Percentiles rank a stretch among this genome's conserved stretches.
Conservation (phyloP, 2,888 invertebrate genomes). For the Caprella mutica region DNA sequence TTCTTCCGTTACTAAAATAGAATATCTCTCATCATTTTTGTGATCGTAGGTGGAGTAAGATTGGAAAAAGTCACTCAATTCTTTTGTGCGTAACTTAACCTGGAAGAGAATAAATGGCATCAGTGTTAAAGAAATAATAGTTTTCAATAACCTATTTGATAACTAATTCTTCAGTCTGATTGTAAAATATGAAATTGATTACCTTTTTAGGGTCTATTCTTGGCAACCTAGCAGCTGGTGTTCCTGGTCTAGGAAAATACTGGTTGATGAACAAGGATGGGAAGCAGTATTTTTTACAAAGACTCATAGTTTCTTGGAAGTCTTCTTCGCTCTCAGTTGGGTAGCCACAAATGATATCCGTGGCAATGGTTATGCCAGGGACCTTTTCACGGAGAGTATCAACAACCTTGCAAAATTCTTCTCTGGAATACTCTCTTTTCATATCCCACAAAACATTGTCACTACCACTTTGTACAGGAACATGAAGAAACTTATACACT, state of each 20-base stretch:
- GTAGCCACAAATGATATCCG: conserved; percentile 97
- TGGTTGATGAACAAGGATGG: conserved; percentile 95
- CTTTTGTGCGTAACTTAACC: conserved; percentile 82
- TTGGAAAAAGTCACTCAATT: conserved; percentile 70
- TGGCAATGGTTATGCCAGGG: conserved; percentile 82
- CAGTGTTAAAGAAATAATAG: background rate
- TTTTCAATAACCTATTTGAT: background rate
- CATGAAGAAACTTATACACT: conserved; percentile 91
- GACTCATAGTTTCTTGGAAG: conserved; percentile 71
- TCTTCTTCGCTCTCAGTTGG: conserved; percentile 86
- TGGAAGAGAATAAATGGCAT: conserved; percentile 36
- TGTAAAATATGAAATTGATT: no score
- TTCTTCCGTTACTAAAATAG: conserved; percentile 81
- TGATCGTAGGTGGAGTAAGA: conserved; percentile 74
- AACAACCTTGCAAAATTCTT: conserved; percentile 78
- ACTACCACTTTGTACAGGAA: conserved; percentile 96
- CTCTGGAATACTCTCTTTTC: conserved; percentile 86
- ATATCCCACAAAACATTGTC: conserved; percentile 86
- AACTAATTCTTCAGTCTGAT: background rate
- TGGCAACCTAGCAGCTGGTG: conserved; percentile 82
- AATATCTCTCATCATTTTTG: conserved; percentile 54
- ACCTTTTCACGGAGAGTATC: conserved; percentile 69
- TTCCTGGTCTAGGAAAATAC: conserved; percentile 91
- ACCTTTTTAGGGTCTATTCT: conserved; percentile 67
- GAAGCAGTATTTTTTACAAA: conserved; percentile 78